These are phyloP conservation scores for Cenopis cana DNA, from an alignment of 2,888 invertebrate genomes.

Conservation along the genomic window DNA sequence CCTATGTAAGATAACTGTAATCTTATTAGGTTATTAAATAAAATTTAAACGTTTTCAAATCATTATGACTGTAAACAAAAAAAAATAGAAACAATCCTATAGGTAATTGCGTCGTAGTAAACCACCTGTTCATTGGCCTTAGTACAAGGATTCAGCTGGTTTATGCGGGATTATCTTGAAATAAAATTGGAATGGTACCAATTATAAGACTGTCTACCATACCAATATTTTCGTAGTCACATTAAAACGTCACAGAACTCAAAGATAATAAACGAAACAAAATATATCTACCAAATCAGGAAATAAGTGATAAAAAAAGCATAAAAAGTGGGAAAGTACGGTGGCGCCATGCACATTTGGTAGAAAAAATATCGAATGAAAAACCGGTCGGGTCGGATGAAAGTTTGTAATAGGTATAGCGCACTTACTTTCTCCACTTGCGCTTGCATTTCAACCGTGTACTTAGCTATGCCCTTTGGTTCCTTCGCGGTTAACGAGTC, in stretches of 20 bases:
- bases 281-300: not conserved
- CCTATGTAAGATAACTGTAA: conserved; percentile 32
- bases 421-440: conserved; percentile 73
- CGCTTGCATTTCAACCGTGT: conserved; percentile 46
- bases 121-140: too few relatives aligned
- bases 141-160: not conserved
- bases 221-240: not conserved
- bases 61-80: not conserved
- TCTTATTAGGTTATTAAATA: not conserved
- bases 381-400: conserved; percentile 74
- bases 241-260: conserved; percentile 3
- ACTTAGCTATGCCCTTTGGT: conserved; percentile 17
- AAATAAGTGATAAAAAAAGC: conserved; percentile 4
- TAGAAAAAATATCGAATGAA: conserved; percentile 62
- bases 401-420: conserved; percentile 70
- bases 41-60: not conserved
- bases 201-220: not conserved
- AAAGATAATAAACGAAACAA: not conserved
- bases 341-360: conserved; percentile 42
- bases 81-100: not conserved
- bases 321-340: conserved; percentile 25
- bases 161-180: not conserved
- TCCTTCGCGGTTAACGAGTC: not conserved
- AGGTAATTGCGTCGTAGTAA: too few relatives aligned
- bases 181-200: not conserved